Base-by-base conservation (phyloP, 2,113 vertebrate genomes). In the Conger conger region DNA sequence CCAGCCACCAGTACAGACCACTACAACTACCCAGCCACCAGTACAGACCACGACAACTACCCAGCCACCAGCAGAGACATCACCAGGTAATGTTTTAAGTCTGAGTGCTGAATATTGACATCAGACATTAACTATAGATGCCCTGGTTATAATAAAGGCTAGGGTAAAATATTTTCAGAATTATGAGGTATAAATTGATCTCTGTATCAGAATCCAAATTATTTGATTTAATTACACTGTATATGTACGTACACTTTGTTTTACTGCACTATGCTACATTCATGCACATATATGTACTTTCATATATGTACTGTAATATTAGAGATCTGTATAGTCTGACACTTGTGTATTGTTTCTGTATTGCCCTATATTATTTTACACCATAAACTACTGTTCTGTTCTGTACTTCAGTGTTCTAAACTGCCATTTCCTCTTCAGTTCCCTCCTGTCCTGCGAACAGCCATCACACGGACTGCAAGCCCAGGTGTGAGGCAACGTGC, bases 401-500 rank as follows among this genome's bases (percentile, higher is more conserved):
- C 6, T 60, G 33, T 1, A 13, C 54, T 79, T 81, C 86, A 3
- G 45, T 85, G 8, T 27, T 1, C 57, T 27, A 63, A 7, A 63
- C 57, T 27, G 57, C 8, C 68, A n/a, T n/a, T 4, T 73, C n/a
- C 23, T 85, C 40, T 84, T 1, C 88, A 97, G 96, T 94, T 4
- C 76, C 94, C 73, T 82, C 93, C 27, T 97, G 96, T 53, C 93
- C 92, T 40, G 0, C 77, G 17, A 90, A 95, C 79, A 97, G 95
- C 89, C 92, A 95, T 86, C 96, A 96, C 89, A 91, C 90, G 0
- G 84, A 88, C 36, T 97, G 96, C 79, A 89, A 93, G 5, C 92
- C 95, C 18, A 3, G 88, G 83, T 97, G 96, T 77, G 94, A 92
- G 68, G 91, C 96, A 78, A 96, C 96, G 0, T 97, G 97, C 87